A percentile compares a stretch with the other conserved stretches of the same genome.
phyloP scores from a whole-genome alignment of 2,797 vertebrate species.

The Lutjanus campechanus region DNA sequence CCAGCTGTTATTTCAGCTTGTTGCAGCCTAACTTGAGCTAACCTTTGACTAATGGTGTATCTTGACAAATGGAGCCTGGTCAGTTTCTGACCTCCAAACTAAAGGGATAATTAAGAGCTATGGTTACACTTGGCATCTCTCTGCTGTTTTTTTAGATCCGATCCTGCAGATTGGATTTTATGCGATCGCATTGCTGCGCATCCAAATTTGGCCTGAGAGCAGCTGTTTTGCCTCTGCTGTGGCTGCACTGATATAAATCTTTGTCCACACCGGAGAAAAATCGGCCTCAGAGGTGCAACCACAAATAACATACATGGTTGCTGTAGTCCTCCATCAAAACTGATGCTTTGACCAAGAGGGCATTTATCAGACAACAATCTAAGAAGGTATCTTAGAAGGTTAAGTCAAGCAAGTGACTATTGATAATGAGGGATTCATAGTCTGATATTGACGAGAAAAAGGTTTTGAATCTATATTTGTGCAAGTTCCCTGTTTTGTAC shows the following conservation, averaged over 20 bases:
- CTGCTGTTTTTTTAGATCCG: slow-evolving; percentile 29
- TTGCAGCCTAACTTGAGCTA: slow-evolving; percentile 26
- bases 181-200: slow-evolving; percentile 23
- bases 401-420: neutral
- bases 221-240: slow-evolving; percentile 27
- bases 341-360: slow-evolving; percentile 1
- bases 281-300: slow-evolving; percentile 1
- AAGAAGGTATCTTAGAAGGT: neutral
- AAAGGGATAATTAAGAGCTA: slow-evolving; percentile 45
- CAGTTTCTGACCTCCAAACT: slow-evolving; percentile 44
- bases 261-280: slow-evolving; percentile 18
- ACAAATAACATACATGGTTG: slow-evolving; percentile 4
- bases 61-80: slow-evolving; percentile 54
- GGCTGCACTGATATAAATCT: slow-evolving; percentile 39
- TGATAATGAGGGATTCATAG: too few relatives aligned
- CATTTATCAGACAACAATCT: neutral
- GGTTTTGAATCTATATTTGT: neutral
- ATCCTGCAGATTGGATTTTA: slow-evolving; percentile 35
- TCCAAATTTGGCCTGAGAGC: slow-evolving; percentile 25
- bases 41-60: slow-evolving; percentile 33
- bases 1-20: slow-evolving; percentile 46
- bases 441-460: neutral
- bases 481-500: neutral
- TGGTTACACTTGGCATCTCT: slow-evolving; percentile 37
- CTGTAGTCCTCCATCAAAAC: slow-evolving; percentile 9